Percentiles rank a stretch among this genome's conserved stretches.
Conservation (phyloP, 2,113 vertebrate genomes). For the Melanotaenia duboulayi region DNA sequence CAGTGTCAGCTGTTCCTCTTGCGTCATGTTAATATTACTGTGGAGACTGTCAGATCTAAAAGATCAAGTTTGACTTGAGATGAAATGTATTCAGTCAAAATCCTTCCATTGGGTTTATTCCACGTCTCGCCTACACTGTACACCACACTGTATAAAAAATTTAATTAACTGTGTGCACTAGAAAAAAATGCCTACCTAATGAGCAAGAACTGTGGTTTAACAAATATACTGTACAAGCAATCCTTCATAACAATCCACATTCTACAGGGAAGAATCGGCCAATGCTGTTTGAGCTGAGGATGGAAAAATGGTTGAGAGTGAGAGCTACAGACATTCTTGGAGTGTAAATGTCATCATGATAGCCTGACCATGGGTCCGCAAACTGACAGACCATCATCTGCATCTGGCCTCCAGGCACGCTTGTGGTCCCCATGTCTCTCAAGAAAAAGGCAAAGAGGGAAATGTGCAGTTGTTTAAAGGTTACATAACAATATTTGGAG, state of each 20-base stretch:
- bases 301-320: slow-evolving; percentile 71
- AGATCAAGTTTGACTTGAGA: slow-evolving; percentile 1
- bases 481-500: slow-evolving; percentile 72
- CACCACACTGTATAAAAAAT: slow-evolving; percentile 1
- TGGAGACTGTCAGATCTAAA: slow-evolving; percentile 10
- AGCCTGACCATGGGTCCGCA: slow-evolving; percentile 70
- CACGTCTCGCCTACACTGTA: neutral
- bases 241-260: slow-evolving; percentile 52
- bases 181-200: slow-evolving; percentile 40
- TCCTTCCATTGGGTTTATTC: neutral
- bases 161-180: slow-evolving; percentile 6
- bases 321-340: slow-evolving; percentile 72
- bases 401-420: slow-evolving; percentile 73
- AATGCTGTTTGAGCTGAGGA: slow-evolving; percentile 55
- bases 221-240: slow-evolving; percentile 49
- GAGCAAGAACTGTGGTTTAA: slow-evolving; percentile 46
- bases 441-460: slow-evolving; percentile 49
- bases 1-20: slow-evolving; percentile 16
- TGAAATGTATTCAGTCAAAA: slow-evolving; percentile 10
- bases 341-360: slow-evolving; percentile 73
- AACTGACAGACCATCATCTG: slow-evolving; percentile 77
- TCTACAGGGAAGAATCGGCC: slow-evolving; percentile 56
- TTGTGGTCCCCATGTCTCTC: slow-evolving; percentile 69
- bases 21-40: neutral
- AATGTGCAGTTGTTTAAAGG: slow-evolving; percentile 73